Conservation (phyloP, 2,888 invertebrate genomes). For the Matsumyia berberina region DNA sequence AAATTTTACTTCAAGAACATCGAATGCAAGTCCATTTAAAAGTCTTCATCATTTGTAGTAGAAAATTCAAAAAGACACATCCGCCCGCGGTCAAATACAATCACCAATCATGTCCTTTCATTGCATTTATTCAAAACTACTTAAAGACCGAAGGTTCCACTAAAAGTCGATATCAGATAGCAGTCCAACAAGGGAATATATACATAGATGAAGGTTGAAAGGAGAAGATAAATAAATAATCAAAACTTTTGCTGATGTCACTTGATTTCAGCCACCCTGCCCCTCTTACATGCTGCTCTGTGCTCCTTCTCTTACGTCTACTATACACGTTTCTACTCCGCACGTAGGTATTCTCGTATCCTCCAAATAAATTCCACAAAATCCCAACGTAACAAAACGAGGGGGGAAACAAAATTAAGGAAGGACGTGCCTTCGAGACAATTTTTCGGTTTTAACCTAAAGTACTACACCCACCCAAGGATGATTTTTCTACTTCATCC, state of each 20-base stretch:
- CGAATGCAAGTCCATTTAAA: neutral
- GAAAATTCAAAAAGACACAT: neutral
- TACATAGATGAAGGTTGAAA: slow-evolving; percentile 16
- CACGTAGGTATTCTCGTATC: slow-evolving; percentile 46
- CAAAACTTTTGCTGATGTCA: slow-evolving; percentile 69
- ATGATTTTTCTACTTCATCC: slow-evolving; percentile 26
- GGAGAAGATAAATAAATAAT: slow-evolving; percentile 56
- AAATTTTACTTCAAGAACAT: neutral
- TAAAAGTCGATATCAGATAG: slow-evolving; percentile 42
- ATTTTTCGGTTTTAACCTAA: slow-evolving; percentile 63
- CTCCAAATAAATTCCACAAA: slow-evolving; percentile 63
- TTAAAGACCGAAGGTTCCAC: slow-evolving; percentile 26
- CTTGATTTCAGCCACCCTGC: slow-evolving; percentile 44
- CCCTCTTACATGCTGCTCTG: slow-evolving; percentile 2
- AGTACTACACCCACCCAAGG: slow-evolving; percentile 42
- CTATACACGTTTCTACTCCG: slow-evolving; percentile 34
- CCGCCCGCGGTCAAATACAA: slow-evolving; percentile 2
- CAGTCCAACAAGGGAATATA: slow-evolving; percentile 29
- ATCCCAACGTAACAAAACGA: slow-evolving; percentile 50
- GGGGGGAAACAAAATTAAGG: slow-evolving; percentile 65
- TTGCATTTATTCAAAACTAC: slow-evolving; percentile 49
- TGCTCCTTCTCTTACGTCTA: neutral
- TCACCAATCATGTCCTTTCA: slow-evolving; percentile 45
- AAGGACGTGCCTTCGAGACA: slow-evolving; percentile 68
- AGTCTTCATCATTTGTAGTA: neutral